Percentiles rank a stretch among this genome's conserved stretches.
These are phyloP conservation scores for Cremastinae sp. DNA, from an alignment of 2,888 invertebrate genomes.

Conservation along the genomic window DNA sequence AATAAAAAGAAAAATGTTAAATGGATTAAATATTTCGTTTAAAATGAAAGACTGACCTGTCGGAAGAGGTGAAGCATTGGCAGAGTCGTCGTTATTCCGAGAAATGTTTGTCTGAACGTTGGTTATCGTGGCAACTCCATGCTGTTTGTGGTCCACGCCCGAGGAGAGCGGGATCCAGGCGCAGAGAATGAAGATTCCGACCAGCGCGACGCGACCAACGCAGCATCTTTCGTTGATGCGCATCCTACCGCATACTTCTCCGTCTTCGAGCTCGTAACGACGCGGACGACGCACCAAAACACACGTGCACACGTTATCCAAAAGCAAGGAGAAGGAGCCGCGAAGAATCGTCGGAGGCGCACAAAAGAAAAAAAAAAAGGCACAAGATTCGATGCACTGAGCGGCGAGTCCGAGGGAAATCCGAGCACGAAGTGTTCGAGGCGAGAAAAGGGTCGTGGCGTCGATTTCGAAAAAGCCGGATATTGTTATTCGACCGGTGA, in stretches of 20 bases:
- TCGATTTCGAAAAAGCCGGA: not conserved
- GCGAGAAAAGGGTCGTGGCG: not conserved
- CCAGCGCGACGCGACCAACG: conserved; percentile 67
- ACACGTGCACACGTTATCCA: conserved; percentile 14
- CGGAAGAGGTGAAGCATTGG: conserved; percentile 7
- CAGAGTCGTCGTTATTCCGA: not conserved
- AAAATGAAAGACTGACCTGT: conserved; percentile 34
- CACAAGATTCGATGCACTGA: too few species aligned
- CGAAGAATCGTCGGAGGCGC: too few species aligned
- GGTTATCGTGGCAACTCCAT: conserved; percentile 26
- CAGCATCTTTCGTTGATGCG: conserved; percentile 72
- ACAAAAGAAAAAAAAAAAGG: too few species aligned
- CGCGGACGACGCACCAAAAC: conserved; percentile 20
- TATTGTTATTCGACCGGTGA: not conserved
- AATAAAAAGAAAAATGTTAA: too few species aligned
- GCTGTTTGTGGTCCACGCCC: conserved; percentile 60
- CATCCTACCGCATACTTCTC: conserved; percentile 76
- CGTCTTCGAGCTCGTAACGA: conserved; percentile 34
- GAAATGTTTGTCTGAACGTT: conserved; percentile 11
- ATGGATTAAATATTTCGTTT: too few species aligned
- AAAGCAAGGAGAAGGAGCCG: not conserved
- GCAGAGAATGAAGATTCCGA: conserved; percentile 65
- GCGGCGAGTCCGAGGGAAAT: too few species aligned
- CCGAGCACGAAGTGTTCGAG: not conserved
- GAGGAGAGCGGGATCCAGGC: conserved; percentile 63